phyloP scores from a whole-genome alignment of 2,797 vertebrate genomes.

The Triplophysa yarkandensis region DNA sequence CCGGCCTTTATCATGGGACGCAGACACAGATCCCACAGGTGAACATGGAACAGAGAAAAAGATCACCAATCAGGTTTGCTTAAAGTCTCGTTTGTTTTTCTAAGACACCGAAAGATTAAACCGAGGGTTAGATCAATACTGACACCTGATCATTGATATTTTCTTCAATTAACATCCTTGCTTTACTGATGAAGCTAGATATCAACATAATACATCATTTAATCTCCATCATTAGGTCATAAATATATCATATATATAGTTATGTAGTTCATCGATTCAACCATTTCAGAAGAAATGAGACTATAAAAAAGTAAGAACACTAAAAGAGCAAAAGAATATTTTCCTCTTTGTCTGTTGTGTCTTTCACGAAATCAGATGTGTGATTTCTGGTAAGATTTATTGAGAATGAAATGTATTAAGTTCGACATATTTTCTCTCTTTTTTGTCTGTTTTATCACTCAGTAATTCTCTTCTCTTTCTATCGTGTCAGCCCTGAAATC shows the following conservation, averaged over 20 bases:
- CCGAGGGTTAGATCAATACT: neutral
- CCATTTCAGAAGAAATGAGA: neutral
- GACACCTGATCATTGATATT: neutral
- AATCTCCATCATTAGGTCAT: neutral
- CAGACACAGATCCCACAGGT: conserved; percentile 9
- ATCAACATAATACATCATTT: neutral
- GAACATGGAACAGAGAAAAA: neutral
- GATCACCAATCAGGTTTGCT: neutral
- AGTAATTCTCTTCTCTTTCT: conserved; percentile 36
- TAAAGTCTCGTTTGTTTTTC: neutral
- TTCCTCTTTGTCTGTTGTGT: neutral
- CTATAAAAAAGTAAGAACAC: conserved; percentile 33
- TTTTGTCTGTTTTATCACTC: conserved; percentile 25
- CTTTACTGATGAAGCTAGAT: neutral
- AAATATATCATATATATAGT: neutral
- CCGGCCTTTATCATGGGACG: conserved; percentile 7
- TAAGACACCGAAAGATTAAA: neutral
- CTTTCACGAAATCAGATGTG: neutral
- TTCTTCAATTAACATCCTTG: neutral
- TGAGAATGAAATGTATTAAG: conserved; percentile 5
- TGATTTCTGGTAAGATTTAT: conserved; percentile 21
- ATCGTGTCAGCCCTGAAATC: conserved; percentile 33
- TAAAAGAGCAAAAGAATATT: neutral
- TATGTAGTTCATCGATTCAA: too few relatives aligned
- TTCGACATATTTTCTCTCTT: conserved; percentile 7